Base-by-base conservation (phyloP, 1,140 invertebrate species). In the Nebria ingens region DNA sequence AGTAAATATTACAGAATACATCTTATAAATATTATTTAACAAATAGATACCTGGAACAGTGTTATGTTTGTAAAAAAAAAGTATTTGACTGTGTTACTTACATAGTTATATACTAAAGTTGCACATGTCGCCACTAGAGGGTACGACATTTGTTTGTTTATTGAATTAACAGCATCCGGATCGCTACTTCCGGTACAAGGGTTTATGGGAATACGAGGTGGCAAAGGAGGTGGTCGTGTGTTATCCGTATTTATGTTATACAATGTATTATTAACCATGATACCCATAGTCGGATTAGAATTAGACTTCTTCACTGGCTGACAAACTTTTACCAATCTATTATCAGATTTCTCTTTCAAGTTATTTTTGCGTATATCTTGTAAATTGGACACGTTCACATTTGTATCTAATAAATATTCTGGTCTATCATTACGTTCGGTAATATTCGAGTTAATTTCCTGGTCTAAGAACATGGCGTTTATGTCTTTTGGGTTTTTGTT, bases 111-210 rank as follows among this genome's bases (percentile, higher is more conserved):
- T 66, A 72, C 67, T 60, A 73, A 61, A 23, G 72, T 67, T 53
- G 71, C 67, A 62, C 70, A 68, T 56, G 67, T 68, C 56, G 69
- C 65, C 65, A 71, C 75, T 70, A 76, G 69, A 68, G 77, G 76
- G 71, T 71, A 79, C 57, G 70, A 75, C 76, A 79, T 74, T 68
- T 79, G 77, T 68, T 77, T 65, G 49, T 75, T 76, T 58, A 78
- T 76, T 71, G 76, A 75, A 71, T 76, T 76, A 70, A 68, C 71
- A 69, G 74, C 69, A 69, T 75, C 74, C 68, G 73, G 64, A 68
- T 70, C 68, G 63, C 67, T 69, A 69, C 68, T 65, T 64, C 65
- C 68, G 64, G 68, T 65, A 66, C 68, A 65, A 63, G 69, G 56
- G 58, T 51, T 53, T 50, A 22, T 51, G 67, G 76, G 71, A 68